phyloP scores from a whole-genome alignment of 2,113 vertebrate species.

The Hippopotamus amphibius region DNA sequence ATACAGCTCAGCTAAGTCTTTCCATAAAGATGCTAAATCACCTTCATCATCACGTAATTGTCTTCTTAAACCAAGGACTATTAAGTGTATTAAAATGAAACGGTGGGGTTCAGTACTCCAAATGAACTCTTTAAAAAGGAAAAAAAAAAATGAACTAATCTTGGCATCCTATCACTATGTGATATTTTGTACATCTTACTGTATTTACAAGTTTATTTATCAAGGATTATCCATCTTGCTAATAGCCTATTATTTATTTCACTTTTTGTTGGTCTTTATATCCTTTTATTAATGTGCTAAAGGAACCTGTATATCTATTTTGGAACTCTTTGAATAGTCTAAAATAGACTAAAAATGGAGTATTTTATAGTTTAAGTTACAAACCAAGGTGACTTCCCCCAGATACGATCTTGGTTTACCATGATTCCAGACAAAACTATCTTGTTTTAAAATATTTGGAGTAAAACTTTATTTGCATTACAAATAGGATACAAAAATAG shows the following conservation, averaged over 20 bases:
- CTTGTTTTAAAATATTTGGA: constrained; percentile 86
- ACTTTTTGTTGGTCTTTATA: constrained; percentile 92
- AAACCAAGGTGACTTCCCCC: constrained; percentile 81
- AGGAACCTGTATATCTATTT: constrained; percentile 90
- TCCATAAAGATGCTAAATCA: constrained; percentile 89
- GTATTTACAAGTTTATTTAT: constrained; percentile 96
- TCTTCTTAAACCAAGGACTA: constrained; percentile 90
- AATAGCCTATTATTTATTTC: constrained; percentile 96
- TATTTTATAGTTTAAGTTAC: constrained; percentile 87
- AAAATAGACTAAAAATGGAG: constrained; percentile 89
- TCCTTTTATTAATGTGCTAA: constrained; percentile 91
- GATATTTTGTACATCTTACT: constrained; percentile 98
- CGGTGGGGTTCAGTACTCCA: constrained; percentile 86
- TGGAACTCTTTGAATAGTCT: constrained; percentile 89
- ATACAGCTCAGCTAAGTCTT: constrained; percentile 90
- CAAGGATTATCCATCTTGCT: constrained; percentile 93
- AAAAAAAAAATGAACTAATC: constrained; percentile 86
- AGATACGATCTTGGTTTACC: constrained; percentile 83
- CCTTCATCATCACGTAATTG: constrained; percentile 86
- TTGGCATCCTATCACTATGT: constrained; percentile 97
- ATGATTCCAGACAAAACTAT: constrained; percentile 85
- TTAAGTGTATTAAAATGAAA: constrained; percentile 88
- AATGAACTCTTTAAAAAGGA: constrained; percentile 88
- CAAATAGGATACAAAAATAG: constrained; percentile 86
- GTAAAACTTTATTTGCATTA: constrained; percentile 88